These are phyloP conservation scores for Daphoenositta chrysoptera DNA, from an alignment of 2,113 vertebrate species.

Conservation along the genomic window DNA sequence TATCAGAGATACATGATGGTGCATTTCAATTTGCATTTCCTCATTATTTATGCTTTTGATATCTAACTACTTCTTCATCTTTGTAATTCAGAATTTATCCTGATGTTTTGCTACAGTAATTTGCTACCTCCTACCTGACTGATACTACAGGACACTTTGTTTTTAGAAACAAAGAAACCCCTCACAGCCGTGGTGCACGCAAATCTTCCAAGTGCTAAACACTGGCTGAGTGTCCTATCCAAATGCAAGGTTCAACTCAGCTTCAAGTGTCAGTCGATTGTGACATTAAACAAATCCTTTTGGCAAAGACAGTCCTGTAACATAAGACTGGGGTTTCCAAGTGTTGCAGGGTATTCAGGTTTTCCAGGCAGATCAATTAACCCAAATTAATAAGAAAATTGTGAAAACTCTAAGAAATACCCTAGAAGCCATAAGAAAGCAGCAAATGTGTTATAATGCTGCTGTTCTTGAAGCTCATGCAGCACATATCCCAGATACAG, in stretches of 20 bases:
- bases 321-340: background rate
- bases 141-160: background rate
- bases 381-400: background rate
- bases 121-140: background rate
- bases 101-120: background rate
- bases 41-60: background rate
- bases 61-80: background rate
- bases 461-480: background rate
- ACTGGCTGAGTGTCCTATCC: background rate
- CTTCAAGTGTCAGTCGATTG: background rate
- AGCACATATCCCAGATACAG: background rate
- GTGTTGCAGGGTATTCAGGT: background rate
- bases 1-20: background rate
- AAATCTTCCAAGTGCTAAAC: background rate
- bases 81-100: background rate
- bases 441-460: background rate
- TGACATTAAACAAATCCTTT: background rate
- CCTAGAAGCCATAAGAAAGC: background rate
- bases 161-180: background rate
- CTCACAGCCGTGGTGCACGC: rapidly evolving
- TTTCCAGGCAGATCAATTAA: background rate
- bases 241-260: background rate
- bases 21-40: background rate
- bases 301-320: background rate
- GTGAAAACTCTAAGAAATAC: background rate